Evolutionary conservation across 2,888 invertebrate genomes (phyloP).

Genomic region (Agrotis exclamationis): DNA sequence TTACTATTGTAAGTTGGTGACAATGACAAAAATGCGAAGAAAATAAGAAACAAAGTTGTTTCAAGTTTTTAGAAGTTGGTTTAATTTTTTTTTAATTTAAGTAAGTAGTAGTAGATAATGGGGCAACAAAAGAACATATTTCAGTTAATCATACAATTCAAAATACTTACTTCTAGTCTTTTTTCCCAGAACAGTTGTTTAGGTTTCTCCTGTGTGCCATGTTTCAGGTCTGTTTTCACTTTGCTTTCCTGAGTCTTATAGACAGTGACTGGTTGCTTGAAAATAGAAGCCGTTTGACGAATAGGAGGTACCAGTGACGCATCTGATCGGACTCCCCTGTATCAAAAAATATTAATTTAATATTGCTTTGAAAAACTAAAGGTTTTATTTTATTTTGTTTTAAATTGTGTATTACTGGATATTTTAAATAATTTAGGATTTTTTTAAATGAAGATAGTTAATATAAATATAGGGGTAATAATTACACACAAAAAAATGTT

Average conservation of each 20-base stretch:
- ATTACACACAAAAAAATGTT: background rate
- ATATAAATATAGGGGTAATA: background rate
- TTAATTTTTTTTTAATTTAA: too few species aligned
- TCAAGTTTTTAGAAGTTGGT: too few species aligned
- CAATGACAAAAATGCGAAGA: too few species aligned
- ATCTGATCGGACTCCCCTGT: slow-evolving; percentile 96
- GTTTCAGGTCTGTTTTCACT: slow-evolving; percentile 97
- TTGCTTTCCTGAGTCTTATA: slow-evolving; percentile 97
- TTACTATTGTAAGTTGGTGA: too few species aligned
- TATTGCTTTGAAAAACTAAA: background rate
- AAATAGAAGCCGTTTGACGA: slow-evolving; percentile 99
- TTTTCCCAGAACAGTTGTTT: slow-evolving; percentile 97
- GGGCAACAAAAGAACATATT: too few species aligned
- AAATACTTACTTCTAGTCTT: slow-evolving; percentile 89
- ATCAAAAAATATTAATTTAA: slow-evolving; percentile 32
- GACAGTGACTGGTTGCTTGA: slow-evolving; percentile 99
- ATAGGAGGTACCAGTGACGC: slow-evolving; percentile 98
- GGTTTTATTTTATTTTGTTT: slow-evolving; percentile 10
- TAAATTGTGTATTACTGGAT: background rate
- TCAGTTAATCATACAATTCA: background rate
- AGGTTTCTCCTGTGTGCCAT: slow-evolving; percentile 97
- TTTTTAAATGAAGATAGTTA: background rate
- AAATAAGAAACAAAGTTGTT: too few species aligned
- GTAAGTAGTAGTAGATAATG: too few species aligned
- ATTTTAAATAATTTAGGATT: background rate